Evolutionary conservation across 2,888 invertebrate genomes (phyloP).

Genomic region (Alloplasta piceator): DNA sequence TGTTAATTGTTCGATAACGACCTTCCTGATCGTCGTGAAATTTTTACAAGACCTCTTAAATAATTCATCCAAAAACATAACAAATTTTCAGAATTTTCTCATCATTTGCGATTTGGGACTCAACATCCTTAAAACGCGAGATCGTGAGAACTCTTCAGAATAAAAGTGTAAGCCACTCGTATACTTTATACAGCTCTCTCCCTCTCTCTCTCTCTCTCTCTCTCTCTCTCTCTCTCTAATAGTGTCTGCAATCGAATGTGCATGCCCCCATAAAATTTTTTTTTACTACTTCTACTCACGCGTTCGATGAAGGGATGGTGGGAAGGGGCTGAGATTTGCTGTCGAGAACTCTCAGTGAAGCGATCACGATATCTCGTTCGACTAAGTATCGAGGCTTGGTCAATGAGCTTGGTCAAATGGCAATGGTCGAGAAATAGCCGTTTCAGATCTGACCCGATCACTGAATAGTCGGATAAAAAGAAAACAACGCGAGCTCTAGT

Average conservation of each 20-base stretch:
- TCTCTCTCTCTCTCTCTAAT: not conserved
- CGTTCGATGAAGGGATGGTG: slow-evolving; percentile 10
- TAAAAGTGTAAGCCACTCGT: slow-evolving; percentile 25
- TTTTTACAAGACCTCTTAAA: too few species aligned
- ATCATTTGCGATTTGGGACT: too few species aligned
- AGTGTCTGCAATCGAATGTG: slow-evolving; percentile 32
- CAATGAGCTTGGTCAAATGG: slow-evolving; percentile 17
- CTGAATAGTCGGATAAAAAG: slow-evolving; percentile 17
- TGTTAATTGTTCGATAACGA: too few species aligned
- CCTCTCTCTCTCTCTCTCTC: not conserved
- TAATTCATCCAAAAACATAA: too few species aligned
- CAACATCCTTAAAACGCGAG: not conserved
- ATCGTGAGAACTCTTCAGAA: slow-evolving; percentile 44
- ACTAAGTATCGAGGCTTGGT: slow-evolving; percentile 48
- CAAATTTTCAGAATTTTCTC: too few species aligned
- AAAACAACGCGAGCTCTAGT: too few species aligned
- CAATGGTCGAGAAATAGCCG: not conserved
- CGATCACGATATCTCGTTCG: slow-evolving; percentile 49
- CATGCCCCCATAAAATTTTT: slow-evolving; percentile 50
- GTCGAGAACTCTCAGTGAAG: slow-evolving; percentile 44
- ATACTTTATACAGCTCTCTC: not conserved
- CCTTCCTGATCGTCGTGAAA: too few species aligned
- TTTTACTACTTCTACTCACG: slow-evolving; percentile 42
- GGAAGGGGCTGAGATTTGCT: slow-evolving; percentile 42
- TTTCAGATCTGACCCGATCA: not conserved